Conservation (phyloP, 2,888 invertebrate species). For the Agrochola lychnidis region DNA sequence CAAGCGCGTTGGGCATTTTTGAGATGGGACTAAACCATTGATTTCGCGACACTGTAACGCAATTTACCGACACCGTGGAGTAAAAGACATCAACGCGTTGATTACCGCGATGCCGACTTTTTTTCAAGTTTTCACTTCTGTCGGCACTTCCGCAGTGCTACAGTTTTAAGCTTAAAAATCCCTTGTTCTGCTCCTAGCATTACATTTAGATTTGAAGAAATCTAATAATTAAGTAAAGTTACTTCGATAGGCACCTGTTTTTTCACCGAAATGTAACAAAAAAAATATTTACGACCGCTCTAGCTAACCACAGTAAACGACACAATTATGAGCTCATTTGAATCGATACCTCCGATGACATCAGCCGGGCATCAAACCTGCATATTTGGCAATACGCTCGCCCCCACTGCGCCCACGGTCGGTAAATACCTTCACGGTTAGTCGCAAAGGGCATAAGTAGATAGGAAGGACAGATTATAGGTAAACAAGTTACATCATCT, state of each 20-base stretch:
- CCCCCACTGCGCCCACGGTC: slow-evolving; percentile 66
- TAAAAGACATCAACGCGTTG: no score
- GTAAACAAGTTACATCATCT: slow-evolving; percentile 53
- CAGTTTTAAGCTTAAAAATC: neutral
- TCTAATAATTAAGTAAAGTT: neutral
- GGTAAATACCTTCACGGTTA: slow-evolving; percentile 62
- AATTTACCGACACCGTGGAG: no score
- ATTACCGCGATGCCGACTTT: no score
- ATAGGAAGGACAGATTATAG: slow-evolving; percentile 52
- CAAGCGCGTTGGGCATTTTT: no score
- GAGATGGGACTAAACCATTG: no score
- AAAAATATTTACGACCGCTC: neutral
- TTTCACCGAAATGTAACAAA: neutral
- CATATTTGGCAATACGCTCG: slow-evolving; percentile 72
- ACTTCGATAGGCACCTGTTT: neutral
- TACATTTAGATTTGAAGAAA: neutral
- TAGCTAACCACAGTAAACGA: slow-evolving; percentile 39
- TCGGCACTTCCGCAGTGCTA: no score
- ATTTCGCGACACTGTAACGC: no score
- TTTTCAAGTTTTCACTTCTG: no score
- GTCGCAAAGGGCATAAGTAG: slow-evolving; percentile 63
- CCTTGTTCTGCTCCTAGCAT: neutral
- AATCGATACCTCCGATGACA: slow-evolving; percentile 69
- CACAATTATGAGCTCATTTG: slow-evolving; percentile 66
- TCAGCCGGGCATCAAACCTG: slow-evolving; percentile 73